Conservation (phyloP, 2,888 invertebrate species). For the Fissipunctia ypsillon region DNA sequence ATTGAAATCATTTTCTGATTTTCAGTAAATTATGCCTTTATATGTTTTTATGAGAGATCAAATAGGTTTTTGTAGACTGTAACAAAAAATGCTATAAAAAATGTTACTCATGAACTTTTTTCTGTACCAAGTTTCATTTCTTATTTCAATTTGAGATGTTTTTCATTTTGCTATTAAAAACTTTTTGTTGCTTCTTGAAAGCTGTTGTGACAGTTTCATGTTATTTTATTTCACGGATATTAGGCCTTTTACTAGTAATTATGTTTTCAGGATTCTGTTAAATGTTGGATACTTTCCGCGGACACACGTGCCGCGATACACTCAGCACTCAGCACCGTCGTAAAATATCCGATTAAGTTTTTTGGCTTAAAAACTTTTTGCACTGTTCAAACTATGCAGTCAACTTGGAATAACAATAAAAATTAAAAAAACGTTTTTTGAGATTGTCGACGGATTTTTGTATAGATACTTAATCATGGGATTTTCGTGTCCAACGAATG, state of each 20-base stretch:
- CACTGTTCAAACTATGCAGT: slow-evolving; percentile 1
- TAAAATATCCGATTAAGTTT: slow-evolving; percentile 33
- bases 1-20: not conserved
- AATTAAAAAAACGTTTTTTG: not conserved
- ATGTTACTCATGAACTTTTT: not conserved
- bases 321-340: not conserved
- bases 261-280: slow-evolving; percentile 26
- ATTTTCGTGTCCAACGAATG: not conserved
- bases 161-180: not conserved
- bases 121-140: not conserved
- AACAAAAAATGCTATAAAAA: not conserved
- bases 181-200: slow-evolving; percentile 4
- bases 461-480: too few relatives aligned
- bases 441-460: not conserved
- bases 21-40: slow-evolving; percentile 12
- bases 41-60: not conserved
- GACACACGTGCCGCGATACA: slow-evolving; percentile 35
- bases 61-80: not conserved
- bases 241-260: slow-evolving; percentile 22
- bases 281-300: slow-evolving; percentile 11
- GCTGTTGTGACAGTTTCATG: not conserved
- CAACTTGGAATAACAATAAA: not conserved
- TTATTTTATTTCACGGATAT: slow-evolving; percentile 13
- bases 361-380: slow-evolving; percentile 29
- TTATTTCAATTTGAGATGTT: slow-evolving; percentile 10